Evolutionary conservation across 2,888 invertebrate species (phyloP).

Genomic region (Lordiphosa fenestrarum): DNA sequence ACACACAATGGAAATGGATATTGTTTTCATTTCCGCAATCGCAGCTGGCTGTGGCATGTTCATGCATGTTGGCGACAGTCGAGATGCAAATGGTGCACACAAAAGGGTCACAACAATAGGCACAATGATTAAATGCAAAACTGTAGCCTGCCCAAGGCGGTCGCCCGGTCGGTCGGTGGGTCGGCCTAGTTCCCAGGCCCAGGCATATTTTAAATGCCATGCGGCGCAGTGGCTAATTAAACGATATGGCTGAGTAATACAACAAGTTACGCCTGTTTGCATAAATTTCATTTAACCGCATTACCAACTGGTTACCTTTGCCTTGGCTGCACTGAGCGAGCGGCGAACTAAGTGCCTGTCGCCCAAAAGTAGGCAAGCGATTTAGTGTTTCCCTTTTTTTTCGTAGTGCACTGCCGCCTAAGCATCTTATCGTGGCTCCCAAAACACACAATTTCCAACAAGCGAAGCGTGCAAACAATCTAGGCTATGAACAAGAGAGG

Average conservation of each 20-base stretch:
- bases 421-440: constrained; percentile 61
- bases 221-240: constrained; percentile 57
- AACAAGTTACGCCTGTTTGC: constrained; percentile 57
- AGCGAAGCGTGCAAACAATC: constrained; percentile 56
- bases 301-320: constrained; percentile 1
- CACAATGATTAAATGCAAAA: constrained; percentile 61
- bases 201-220: constrained; percentile 28
- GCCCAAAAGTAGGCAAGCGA: constrained; percentile 6
- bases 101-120: constrained; percentile 61
- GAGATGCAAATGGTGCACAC: constrained; percentile 52
- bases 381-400: constrained; percentile 6
- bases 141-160: constrained; percentile 51
- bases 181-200: constrained; percentile 14
- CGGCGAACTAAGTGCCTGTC: not conserved
- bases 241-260: constrained; percentile 57
- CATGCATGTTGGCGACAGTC: constrained; percentile 42
- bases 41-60: constrained; percentile 13
- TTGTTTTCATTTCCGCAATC: constrained; percentile 67
- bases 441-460: constrained; percentile 55
- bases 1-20: constrained; percentile 68
- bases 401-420: constrained; percentile 39
- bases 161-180: constrained; percentile 5
- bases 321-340: no score
- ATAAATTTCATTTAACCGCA: constrained; percentile 60
- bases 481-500: constrained; percentile 22